A percentile compares a stretch with the other conserved stretches of the same genome.
These are phyloP conservation scores for Hippocampus mohnikei DNA, from an alignment of 2,113 vertebrate species.

Conservation along the genomic window DNA sequence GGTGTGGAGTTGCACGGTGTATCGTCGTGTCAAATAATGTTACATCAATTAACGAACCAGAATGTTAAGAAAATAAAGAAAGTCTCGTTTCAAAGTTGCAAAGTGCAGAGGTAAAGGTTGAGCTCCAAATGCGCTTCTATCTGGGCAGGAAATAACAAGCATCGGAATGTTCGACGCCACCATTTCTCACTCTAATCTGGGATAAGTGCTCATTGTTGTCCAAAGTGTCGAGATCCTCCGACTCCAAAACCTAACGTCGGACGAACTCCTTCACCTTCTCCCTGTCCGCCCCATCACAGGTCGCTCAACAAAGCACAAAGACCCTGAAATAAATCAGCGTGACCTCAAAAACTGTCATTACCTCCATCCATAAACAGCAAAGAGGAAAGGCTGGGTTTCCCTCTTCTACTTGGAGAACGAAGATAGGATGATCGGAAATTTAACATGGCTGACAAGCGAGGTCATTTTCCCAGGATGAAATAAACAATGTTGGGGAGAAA, in stretches of 20 bases:
- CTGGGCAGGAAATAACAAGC: conserved; percentile 48
- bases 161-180: conserved; percentile 11
- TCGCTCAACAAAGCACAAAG: conserved; percentile 32
- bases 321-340: conserved; percentile 40
- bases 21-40: too few species aligned
- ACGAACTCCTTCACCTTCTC: conserved; percentile 19
- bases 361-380: conserved; percentile 34
- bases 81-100: too few species aligned
- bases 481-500: conserved; percentile 19
- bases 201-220: conserved; percentile 40
- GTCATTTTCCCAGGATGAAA: conserved; percentile 48
- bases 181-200: conserved; percentile 3
- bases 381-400: conserved; percentile 61
- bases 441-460: conserved; percentile 30
- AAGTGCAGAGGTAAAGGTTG: neutral
- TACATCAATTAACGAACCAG: too few species aligned
- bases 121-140: conserved; percentile 9
- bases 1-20: neutral
- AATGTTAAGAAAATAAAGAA: too few species aligned
- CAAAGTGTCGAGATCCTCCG: conserved; percentile 11
- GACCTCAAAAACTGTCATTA: conserved; percentile 33
- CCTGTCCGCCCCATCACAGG: conserved; percentile 25
- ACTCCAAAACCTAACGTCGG: conserved; percentile 14
- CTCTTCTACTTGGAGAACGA: conserved; percentile 20
- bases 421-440: conserved; percentile 48